Evolutionary conservation across 2,888 invertebrate genomes (phyloP).

Genomic region (Platycheirus rosarum): DNA sequence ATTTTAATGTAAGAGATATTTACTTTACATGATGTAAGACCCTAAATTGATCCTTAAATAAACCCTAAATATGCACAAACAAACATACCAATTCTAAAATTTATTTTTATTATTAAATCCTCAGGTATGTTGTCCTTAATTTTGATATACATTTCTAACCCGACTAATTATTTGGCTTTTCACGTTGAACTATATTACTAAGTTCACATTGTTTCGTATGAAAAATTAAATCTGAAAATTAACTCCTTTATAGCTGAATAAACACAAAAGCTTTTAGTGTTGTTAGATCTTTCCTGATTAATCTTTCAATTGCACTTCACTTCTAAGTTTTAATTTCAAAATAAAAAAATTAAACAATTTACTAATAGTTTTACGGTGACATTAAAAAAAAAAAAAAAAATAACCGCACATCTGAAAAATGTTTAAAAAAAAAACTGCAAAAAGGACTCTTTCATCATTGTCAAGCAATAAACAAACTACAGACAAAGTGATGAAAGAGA

Average conservation of each 20-base stretch:
- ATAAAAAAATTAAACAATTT: too few species aligned
- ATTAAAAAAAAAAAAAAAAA: conserved; percentile 57
- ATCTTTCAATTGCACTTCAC: background rate
- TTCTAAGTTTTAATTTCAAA: too few species aligned
- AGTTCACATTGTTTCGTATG: conserved; percentile 22
- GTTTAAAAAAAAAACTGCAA: conserved; percentile 50
- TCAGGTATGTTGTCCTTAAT: conserved; percentile 62
- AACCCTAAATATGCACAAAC: conserved; percentile 48
- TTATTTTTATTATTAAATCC: background rate
- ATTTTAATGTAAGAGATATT: conserved; percentile 33
- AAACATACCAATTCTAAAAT: background rate
- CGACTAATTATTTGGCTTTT: conserved; percentile 58
- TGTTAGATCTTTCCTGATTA: conserved; percentile 37
- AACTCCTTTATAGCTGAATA: conserved; percentile 12
- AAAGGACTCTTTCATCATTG: conserved; percentile 61
- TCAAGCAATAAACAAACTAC: conserved; percentile 29
- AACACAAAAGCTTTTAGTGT: conserved; percentile 54
- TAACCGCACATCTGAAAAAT: conserved; percentile 27
- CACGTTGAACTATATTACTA: conserved; percentile 21
- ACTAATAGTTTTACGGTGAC: conserved; percentile 52
- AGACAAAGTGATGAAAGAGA: conserved; percentile 42
- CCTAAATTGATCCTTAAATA: conserved; percentile 59
- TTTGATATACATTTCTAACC: conserved; percentile 48
- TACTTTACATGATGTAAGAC: conserved; percentile 27
- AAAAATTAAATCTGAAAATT: conserved; percentile 23